A percentile compares a stretch with the other conserved stretches of the same genome.
Conservation (phyloP, 2,888 invertebrate genomes). For the Axea sp. region DNA sequence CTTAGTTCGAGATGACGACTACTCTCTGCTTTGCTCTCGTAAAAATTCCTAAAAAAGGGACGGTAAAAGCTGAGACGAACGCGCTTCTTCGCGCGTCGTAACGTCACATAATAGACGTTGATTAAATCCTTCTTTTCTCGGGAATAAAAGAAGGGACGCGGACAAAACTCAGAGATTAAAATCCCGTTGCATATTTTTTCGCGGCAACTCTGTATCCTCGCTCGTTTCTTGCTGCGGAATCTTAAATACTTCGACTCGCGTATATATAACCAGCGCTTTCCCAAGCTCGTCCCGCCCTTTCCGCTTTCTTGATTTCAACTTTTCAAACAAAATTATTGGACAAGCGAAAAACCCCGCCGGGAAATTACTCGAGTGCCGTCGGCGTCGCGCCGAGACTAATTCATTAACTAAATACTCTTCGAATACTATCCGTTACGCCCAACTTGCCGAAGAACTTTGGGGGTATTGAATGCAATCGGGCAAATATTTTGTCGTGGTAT, state of each 20-base stretch:
- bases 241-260: slow-evolving; percentile 35
- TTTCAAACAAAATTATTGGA: slow-evolving; percentile 57
- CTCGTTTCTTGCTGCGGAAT: slow-evolving; percentile 28
- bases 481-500: slow-evolving; percentile 20
- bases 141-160: slow-evolving; percentile 21
- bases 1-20: slow-evolving; percentile 5
- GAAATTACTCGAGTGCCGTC: slow-evolving; percentile 56
- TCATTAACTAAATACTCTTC: slow-evolving; percentile 60
- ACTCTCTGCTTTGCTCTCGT: slow-evolving; percentile 1
- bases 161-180: slow-evolving; percentile 68
- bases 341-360: slow-evolving; percentile 47
- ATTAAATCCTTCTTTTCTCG: slow-evolving; percentile 69
- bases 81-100: slow-evolving; percentile 60
- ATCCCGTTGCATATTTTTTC: slow-evolving; percentile 55
- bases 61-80: slow-evolving; percentile 1
- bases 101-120: slow-evolving; percentile 69
- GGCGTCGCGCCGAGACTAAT: slow-evolving; percentile 55
- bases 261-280: background rate
- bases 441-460: slow-evolving; percentile 19
- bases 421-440: slow-evolving; percentile 37
- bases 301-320: slow-evolving; percentile 49
- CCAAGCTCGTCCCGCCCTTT: slow-evolving; percentile 12
- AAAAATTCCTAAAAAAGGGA: slow-evolving; percentile 1
- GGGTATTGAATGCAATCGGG: slow-evolving; percentile 6
- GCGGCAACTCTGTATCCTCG: slow-evolving; percentile 20